Evolutionary conservation across 2,888 invertebrate species (phyloP), one percentile per base, ranked within the genome.

Genomic region (Perithous albicinctus): DNA sequence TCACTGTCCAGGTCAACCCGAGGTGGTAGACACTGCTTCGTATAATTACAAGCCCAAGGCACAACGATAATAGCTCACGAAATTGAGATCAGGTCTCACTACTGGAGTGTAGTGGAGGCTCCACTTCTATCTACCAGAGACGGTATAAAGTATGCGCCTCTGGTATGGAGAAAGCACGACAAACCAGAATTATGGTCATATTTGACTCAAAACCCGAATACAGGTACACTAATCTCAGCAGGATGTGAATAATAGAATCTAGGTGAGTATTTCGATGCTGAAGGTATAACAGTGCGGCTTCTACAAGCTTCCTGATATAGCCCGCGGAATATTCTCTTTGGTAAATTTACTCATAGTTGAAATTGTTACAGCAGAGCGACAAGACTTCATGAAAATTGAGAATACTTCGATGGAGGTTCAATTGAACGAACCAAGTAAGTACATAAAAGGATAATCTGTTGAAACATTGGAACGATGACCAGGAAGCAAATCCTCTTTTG

Each of bases 31-130:
- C 64, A 59, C 51, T 32, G 61, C 51, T 72, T 76, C 78, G 64
- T 79, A 80, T 83, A 86, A 85, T 85, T 85, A 82, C 80, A 56
- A 69, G 74, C 82, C 82, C 67, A 51, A 73, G 82, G 84, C 77
- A 72, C 56, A 66, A 78, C 77, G 82, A 83, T 81, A 84, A 82
- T 80, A 73, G 78, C 79, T 69, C 67, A 73, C 63, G 80, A 74
- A 80, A 83, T 80, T 83, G 63, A 75, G 72, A 72, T 76, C 59
- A 29, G 48, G 23, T 51, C 51, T 10, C 23, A 15, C 20, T 61
- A 38, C 29, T 41, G 43, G 43, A 41, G n/a, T 32, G 56, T 26
- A 56, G n/a, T 32, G 56, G 12, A 56, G 8, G 15, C 6, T 7
- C 32, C 32, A 32, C 32, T 7, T 26, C n/a, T 32, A 15, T 29